Evolutionary conservation across 2,888 invertebrate genomes (phyloP), one percentile per base, ranked within the genome.

Genomic region (Mycalesis mineus): DNA sequence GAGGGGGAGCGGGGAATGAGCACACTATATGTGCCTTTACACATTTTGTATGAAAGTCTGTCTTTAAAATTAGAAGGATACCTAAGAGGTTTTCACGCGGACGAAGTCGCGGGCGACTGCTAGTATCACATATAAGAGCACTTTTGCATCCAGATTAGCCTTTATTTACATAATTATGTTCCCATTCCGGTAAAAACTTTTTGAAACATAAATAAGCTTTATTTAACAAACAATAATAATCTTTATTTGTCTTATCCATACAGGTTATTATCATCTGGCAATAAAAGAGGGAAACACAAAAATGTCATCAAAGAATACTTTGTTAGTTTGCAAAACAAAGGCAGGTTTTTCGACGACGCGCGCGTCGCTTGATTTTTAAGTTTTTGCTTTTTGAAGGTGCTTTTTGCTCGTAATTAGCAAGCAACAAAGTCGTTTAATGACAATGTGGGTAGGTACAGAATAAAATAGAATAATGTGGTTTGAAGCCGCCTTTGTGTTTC

Each of bases 271-370:
- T 62, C 2, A 61, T 9, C 11, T 60, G 39, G 33, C 22, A 40
- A 51, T 2, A 40, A 9, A 47, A 36, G 11, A 33, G 17, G 17
- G 42, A 39, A 39, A 50, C 42, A 55, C 47, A 52, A 50, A 47
- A 41, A 41, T 48, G 31, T 42, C 48, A 55, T 58, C 54, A 60
- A 62, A 28, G 50, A 22, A 28, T n/a, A 50, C 52, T 63, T 51
- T 28, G 17, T 22, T 45, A 47, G 59, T 59, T 57, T 58, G 62
- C 68, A 59, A 72, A 67, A 73, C 68, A 74, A 70, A 72, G 68
- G 68, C 36, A 45, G 50, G 52, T 66, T 65, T 71, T 71, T 68
- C 65, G 68, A 65, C 55, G 63, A 63, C 58, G 62, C 59, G 66
- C 58, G 62, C 59, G 66, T 64, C 61, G 65, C 62, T 36, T 61